Evolutionary conservation across 1,140 invertebrate genomes (phyloP).

Genomic region (Popillia japonica): DNA sequence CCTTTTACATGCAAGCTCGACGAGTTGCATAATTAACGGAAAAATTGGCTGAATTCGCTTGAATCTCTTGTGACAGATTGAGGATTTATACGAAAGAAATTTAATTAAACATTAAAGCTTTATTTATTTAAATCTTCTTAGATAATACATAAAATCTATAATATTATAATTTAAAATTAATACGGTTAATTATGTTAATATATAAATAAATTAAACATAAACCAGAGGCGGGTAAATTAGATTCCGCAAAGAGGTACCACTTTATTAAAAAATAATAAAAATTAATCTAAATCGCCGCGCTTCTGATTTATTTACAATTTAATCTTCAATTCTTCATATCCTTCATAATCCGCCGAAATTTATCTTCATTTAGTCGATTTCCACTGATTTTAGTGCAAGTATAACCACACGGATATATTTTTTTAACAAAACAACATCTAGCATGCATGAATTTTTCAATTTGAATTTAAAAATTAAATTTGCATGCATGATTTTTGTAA

Average conservation of each 20-base stretch:
- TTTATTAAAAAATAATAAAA: no score
- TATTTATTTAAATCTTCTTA: not conserved
- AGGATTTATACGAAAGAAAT: not conserved
- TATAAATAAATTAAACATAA: not conserved
- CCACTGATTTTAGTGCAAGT: no score
- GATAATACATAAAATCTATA: no score
- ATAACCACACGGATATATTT: no score
- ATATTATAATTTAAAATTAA: no score
- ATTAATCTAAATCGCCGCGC: no score
- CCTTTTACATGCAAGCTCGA: not conserved
- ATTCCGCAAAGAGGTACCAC: not conserved
- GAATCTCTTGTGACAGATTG: not conserved
- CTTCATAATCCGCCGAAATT: not conserved
- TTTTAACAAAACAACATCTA: not conserved
- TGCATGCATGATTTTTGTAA: constrained; percentile 29
- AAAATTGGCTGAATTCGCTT: not conserved
- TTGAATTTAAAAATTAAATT: not conserved
- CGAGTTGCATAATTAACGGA: not conserved
- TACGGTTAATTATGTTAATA: no score
- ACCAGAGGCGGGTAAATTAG: not conserved
- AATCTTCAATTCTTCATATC: not conserved
- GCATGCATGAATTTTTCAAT: not conserved
- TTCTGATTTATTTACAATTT: constrained; percentile 3
- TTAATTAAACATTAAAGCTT: not conserved
- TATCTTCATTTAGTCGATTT: not conserved